Percentiles rank a stretch among this genome's conserved stretches.
These are phyloP conservation scores for Megaceryle alcyon DNA, from an alignment of 2,797 vertebrate species.

Conservation along the genomic window DNA sequence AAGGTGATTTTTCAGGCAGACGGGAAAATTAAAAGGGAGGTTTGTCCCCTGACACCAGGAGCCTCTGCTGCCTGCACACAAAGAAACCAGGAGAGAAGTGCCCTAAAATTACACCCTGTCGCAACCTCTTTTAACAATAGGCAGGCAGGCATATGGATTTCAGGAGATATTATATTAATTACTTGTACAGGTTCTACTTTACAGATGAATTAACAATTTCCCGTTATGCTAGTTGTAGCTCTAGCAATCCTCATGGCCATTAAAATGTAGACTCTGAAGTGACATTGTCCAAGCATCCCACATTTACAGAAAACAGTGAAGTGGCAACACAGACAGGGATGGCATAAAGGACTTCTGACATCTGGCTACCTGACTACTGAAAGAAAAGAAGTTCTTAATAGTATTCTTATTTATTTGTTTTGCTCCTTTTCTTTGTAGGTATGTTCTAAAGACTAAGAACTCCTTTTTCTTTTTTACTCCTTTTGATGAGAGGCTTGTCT, in stretches of 20 bases:
- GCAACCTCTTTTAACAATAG: slow-evolving; percentile 3
- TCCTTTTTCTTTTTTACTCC: not conserved
- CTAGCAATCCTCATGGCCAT: not conserved
- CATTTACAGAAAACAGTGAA: not conserved
- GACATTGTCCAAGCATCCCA: not conserved
- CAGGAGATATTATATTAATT: slow-evolving; percentile 35
- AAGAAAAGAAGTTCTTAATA: not conserved
- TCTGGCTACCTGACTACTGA: not conserved
- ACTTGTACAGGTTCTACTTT: not conserved
- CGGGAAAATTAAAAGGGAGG: slow-evolving; percentile 48
- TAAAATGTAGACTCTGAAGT: not conserved
- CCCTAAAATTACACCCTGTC: slow-evolving; percentile 25
- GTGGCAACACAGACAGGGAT: not conserved
- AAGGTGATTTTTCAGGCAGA: slow-evolving; percentile 41
- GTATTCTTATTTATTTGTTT: not conserved
- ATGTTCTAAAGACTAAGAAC: not conserved
- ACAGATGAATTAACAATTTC: slow-evolving; percentile 16
- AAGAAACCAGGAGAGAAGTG: not conserved
- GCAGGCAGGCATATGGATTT: not conserved
- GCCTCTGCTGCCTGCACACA: not conserved
- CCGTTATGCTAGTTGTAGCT: not conserved
- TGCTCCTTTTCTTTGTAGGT: not conserved
- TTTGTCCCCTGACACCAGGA: slow-evolving; percentile 33
- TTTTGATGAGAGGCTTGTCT: slow-evolving; percentile 8
- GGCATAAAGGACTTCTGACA: not conserved